Base-by-base conservation (phyloP, 2,797 vertebrate genomes). In the Lacerta bilineata region DNA sequence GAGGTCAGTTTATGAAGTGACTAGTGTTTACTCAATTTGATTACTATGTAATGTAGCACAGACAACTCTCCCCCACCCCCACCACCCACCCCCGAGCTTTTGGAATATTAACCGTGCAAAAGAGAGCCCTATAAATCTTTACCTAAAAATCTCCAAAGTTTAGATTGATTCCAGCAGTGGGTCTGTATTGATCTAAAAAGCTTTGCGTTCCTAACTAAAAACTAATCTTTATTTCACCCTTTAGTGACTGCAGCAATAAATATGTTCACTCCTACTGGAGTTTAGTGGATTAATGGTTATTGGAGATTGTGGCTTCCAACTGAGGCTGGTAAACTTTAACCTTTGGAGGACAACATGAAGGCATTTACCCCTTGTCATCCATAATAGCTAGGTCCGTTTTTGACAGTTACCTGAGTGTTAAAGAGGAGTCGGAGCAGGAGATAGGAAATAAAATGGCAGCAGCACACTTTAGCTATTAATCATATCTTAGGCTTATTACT, bases 201-300 rank as follows among this genome's bases (percentile, higher is more conserved):
- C 96, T 97, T 96, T 97, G 96, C 95, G 96, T 97, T 96, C 97
- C 96, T 97, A 97, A 97, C 96, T 97, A 97, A 97, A 97, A 97
- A 95, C 96, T 97, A 97, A 97, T 97, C 97, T 97, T 97, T 97
- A 97, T 97, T 97, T 97, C 96, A 97, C 96, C 96, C 96, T 96
- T 97, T 97, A 97, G 96, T 97, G 96, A 95, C 96, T 97, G 92
- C 96, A 96, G 96, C 91, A 96, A 95, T 97, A 97, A 97, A 97
- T 97, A 97, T 96, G 96, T 94, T 96, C 94, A 84, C 93, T 95
- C 66, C 87, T 94, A 95, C 96, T 94, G 93, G 95, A 95, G 94
- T 91, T 95, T 95, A 95, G 96, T 96, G 94, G 96, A 97, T 97
- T 97, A 95, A 97, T 97, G 96, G 97, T 96, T 97, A 96, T 97